These are phyloP conservation scores for Drosophila nasuta DNA, from an alignment of 1,140 invertebrate species.

Conservation along the genomic window DNA sequence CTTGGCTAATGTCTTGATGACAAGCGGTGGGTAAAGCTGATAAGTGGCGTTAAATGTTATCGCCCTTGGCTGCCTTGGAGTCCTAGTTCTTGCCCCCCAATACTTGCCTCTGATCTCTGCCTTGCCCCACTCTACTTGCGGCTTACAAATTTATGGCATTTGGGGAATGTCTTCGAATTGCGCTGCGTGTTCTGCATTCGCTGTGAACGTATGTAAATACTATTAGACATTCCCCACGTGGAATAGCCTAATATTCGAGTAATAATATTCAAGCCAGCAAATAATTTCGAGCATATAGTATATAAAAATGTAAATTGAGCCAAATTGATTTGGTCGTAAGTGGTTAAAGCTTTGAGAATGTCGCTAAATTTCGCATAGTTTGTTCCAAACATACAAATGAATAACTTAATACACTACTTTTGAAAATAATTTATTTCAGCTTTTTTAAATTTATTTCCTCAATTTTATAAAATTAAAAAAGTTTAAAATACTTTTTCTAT, in stretches of 20 bases:
- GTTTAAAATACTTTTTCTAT: too few species aligned
- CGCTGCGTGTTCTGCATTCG: not conserved
- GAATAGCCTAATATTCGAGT: conserved; percentile 1
- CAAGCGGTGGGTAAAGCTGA: conserved; percentile 54
- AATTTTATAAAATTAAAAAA: too few species aligned
- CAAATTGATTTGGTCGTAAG: not conserved
- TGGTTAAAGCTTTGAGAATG: too few species aligned
- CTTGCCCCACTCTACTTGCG: not conserved
- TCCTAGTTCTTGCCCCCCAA: not conserved
- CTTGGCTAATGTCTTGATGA: conserved; percentile 60
- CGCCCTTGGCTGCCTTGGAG: conserved; percentile 30
- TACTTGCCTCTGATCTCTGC: not conserved
- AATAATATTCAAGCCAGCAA: not conserved
- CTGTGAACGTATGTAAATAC: not conserved
- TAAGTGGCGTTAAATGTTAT: conserved; percentile 69
- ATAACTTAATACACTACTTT: too few species aligned
- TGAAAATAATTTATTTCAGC: too few species aligned
- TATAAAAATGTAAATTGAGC: not conserved
- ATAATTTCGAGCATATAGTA: not conserved
- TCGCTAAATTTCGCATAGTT: too few species aligned
- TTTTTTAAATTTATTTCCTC: too few species aligned
- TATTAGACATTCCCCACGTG: conserved; percentile 1
- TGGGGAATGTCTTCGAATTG: conserved; percentile 13
- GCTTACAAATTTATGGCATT: conserved; percentile 50
- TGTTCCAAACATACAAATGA: too few species aligned